These are phyloP conservation scores for Silurus lanzhouensis DNA, from an alignment of 2,797 vertebrate species.

Conservation along the genomic window DNA sequence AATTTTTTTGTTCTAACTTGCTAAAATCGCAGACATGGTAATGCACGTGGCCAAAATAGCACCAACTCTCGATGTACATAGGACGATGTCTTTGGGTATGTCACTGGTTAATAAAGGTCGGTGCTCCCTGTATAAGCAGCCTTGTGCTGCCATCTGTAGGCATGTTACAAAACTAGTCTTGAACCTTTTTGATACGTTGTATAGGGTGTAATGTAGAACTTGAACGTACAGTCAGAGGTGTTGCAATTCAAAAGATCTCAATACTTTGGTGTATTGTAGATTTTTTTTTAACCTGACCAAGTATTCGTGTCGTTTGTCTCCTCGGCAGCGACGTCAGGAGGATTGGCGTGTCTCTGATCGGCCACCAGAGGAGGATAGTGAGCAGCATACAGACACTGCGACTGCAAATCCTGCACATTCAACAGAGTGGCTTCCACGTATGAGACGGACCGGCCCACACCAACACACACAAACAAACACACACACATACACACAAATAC, in stretches of 20 bases:
- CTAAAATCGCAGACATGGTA: too few species aligned
- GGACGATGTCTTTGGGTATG: too few species aligned
- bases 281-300: background rate
- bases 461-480: constrained; percentile 20
- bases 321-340: constrained; percentile 75
- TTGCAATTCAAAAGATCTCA: background rate
- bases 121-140: too few species aligned
- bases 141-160: too few species aligned
- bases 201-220: too few species aligned
- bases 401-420: constrained; percentile 94
- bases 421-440: constrained; percentile 84
- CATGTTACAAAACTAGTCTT: too few species aligned
- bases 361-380: constrained; percentile 96
- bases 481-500: constrained; percentile 59
- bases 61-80: too few species aligned
- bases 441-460: constrained; percentile 71
- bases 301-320: background rate
- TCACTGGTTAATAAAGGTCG: too few species aligned
- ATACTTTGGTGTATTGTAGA: background rate
- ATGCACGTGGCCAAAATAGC: too few species aligned
- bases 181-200: too few species aligned
- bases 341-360: constrained; percentile 79
- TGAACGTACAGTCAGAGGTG: background rate
- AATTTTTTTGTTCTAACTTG: too few species aligned
- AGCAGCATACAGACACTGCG: constrained; percentile 99